Percentiles rank a stretch among this genome's conserved stretches.
These are phyloP conservation scores for Leptinotarsa undecemlineata DNA, from an alignment of 1,140 invertebrate species.

Conservation along the genomic window DNA sequence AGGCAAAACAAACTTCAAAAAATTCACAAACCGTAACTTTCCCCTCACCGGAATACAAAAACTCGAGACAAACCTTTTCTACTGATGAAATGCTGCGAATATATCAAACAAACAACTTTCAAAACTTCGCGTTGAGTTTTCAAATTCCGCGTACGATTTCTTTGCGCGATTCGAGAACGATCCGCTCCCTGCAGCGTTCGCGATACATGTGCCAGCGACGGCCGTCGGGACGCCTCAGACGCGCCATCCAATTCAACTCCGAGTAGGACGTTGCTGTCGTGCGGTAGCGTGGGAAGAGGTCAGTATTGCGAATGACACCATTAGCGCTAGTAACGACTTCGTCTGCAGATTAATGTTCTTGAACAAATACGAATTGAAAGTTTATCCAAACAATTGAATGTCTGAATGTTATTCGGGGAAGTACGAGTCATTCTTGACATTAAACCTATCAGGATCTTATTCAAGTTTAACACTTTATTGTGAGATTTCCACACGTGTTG, in stretches of 20 bases:
- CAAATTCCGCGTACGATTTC: conserved; percentile 7
- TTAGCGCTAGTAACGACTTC: too few species aligned
- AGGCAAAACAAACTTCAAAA: background rate
- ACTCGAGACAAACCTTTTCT: conserved; percentile 3
- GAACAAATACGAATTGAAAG: too few species aligned
- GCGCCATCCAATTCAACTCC: background rate
- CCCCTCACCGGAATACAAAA: background rate
- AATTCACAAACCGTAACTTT: too few species aligned
- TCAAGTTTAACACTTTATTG: too few species aligned
- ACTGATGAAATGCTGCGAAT: background rate
- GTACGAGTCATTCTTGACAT: too few species aligned
- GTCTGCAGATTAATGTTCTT: too few species aligned
- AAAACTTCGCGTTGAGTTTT: background rate
- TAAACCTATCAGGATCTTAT: too few species aligned
- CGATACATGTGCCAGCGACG: conserved; percentile 42
- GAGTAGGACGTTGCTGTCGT: background rate
- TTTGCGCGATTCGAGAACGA: conserved; percentile 3
- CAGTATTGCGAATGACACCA: background rate
- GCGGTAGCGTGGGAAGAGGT: background rate
- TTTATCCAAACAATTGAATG: too few species aligned
- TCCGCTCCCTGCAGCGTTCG: conserved; percentile 32
- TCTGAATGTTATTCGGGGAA: too few species aligned
- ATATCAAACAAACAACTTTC: background rate
- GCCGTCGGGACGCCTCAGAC: conserved; percentile 32
- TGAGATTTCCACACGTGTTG: too few species aligned